These are phyloP conservation scores for Pectinophora gossypiella DNA, from an alignment of 1,140 invertebrate genomes.

Conservation along the genomic window DNA sequence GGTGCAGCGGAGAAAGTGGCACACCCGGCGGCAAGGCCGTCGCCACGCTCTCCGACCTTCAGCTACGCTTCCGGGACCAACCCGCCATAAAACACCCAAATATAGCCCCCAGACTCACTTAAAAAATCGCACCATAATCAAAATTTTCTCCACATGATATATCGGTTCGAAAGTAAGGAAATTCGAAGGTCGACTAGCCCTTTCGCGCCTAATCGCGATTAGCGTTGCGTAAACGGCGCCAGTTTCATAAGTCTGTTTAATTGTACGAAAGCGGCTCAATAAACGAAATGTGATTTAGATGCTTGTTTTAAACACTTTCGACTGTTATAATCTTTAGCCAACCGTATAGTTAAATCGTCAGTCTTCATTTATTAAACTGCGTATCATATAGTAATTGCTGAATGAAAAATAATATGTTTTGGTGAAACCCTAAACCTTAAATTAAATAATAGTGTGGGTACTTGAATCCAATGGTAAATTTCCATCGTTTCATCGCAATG, in stretches of 20 bases:
- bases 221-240: constrained; percentile 28
- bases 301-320: neutral
- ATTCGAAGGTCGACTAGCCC: constrained; percentile 22
- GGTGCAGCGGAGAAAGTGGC: constrained; percentile 53
- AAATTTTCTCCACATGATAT: constrained; percentile 13
- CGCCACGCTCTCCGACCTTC: constrained; percentile 48
- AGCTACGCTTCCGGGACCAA: constrained; percentile 40
- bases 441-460: no score
- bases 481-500: no score
- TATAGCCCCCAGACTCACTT: neutral
- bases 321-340: neutral
- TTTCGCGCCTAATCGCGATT: constrained; percentile 24
- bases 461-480: no score
- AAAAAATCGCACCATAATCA: neutral
- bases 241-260: constrained; percentile 18
- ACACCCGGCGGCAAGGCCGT: constrained; percentile 57
- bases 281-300: neutral
- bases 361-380: no score
- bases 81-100: constrained; percentile 3
- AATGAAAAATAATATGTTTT: no score
- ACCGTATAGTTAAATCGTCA: no score
- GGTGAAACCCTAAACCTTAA: no score
- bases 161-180: constrained; percentile 21
- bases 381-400: no score
- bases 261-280: constrained; percentile 9